phyloP scores from a whole-genome alignment of 2,113 vertebrate genomes.

The Diphyllodes magnificus region DNA sequence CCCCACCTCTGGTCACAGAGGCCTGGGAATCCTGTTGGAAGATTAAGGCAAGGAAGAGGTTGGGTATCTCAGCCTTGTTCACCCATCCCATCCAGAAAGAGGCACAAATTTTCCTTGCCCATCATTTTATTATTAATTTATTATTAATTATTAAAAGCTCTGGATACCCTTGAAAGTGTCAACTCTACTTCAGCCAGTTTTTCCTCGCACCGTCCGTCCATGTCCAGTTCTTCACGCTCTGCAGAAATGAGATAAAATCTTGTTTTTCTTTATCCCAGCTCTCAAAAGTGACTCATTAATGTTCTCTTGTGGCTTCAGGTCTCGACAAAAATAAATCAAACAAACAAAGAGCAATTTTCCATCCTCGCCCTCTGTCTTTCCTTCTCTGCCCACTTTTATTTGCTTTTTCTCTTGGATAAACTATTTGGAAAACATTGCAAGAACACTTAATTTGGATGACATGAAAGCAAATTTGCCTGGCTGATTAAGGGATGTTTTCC shows the following conservation, averaged over 20 bases:
- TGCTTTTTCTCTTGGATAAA: background rate
- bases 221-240: background rate
- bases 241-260: background rate
- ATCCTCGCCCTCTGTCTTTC: background rate
- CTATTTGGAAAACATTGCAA: conserved; percentile 4
- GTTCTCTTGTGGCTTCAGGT: background rate
- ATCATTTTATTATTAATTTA: background rate
- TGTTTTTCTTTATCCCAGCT: background rate
- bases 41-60: background rate
- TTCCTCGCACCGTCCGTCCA: background rate
- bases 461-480: background rate
- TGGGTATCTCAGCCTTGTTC: background rate
- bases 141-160: background rate
- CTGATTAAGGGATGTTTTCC: conserved; percentile 29
- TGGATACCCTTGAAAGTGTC: background rate
- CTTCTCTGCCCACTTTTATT: background rate
- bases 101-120: background rate
- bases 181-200: background rate
- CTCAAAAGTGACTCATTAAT: background rate
- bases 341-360: background rate
- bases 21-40: background rate
- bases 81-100: background rate
- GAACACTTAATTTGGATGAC: conserved; percentile 25
- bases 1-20: fast-evolving
- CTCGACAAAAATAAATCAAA: background rate